These are phyloP conservation scores for Nebria ingens DNA, from an alignment of 1,140 invertebrate genomes.

Conservation along the genomic window DNA sequence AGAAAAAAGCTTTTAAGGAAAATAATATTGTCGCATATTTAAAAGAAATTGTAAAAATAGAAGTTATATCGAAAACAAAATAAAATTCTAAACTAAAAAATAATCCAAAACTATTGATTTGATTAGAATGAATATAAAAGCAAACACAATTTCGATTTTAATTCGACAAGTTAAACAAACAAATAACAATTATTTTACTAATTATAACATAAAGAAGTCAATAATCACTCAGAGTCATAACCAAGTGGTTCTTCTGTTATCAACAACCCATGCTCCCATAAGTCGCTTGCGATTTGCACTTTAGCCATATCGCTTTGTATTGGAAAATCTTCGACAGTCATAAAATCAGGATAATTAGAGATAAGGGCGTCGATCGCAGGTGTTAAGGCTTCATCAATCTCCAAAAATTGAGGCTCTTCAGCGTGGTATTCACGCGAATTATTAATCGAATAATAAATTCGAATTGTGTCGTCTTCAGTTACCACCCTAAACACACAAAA, in stretches of 20 bases:
- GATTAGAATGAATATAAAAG: no score
- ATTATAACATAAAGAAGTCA: no score
- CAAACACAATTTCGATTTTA: no score
- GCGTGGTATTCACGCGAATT: conserved; percentile 79
- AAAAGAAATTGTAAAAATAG: no score
- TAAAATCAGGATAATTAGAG: conserved; percentile 62
- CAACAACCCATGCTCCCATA: conserved; percentile 63
- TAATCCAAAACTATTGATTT: no score
- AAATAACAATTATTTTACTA: no score
- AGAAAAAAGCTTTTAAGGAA: no score
- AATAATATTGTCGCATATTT: no score
- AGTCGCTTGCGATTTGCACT: conserved; percentile 44
- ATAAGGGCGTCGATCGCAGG: conserved; percentile 62
- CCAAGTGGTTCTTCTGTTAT: conserved; percentile 46
- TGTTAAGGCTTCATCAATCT: conserved; percentile 53
- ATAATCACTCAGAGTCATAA: neutral
- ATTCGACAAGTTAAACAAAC: no score
- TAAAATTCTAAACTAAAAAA: no score
- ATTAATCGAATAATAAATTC: conserved; percentile 69
- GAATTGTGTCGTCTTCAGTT: conserved; percentile 50
- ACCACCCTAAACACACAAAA: conserved; percentile 42
- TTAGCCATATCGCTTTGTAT: conserved; percentile 49
- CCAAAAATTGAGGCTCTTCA: conserved; percentile 65
- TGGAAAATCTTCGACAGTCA: conserved; percentile 59
- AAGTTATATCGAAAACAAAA: no score